Evolutionary conservation across 2,888 invertebrate species (phyloP).

Genomic region (Dicycla oo): DNA sequence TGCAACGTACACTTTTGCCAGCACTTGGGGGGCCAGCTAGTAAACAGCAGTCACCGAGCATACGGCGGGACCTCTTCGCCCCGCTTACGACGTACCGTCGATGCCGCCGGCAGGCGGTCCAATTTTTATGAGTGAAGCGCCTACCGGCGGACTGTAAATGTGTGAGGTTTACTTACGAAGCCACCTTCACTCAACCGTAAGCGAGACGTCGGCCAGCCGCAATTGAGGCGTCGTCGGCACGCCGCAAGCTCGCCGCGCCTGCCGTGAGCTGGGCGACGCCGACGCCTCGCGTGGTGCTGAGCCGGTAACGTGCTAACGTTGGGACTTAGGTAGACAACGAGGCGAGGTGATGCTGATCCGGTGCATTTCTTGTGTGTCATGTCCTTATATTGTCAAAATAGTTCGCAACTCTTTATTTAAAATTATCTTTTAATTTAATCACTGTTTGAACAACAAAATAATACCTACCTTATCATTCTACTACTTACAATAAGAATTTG

Average conservation of each 20-base stretch:
- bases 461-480: background rate
- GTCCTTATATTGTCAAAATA: background rate
- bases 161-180: background rate
- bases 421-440: background rate
- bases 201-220: background rate
- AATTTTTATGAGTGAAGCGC: too few species aligned
- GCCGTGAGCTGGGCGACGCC: too few species aligned
- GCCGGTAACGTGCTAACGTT: background rate
- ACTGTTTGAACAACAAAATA: background rate
- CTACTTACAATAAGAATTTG: conserved; percentile 20
- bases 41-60: background rate
- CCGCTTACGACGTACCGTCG: background rate
- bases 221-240: too few species aligned
- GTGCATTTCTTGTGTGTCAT: background rate
- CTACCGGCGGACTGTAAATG: too few species aligned
- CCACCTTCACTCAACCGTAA: background rate
- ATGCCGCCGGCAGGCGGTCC: too few species aligned
- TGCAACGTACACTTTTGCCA: background rate
- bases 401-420: background rate
- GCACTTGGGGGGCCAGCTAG: too few species aligned
- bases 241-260: background rate
- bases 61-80: background rate
- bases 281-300: background rate
- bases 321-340: background rate
- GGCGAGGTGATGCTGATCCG: background rate